Evolutionary conservation across 2,113 vertebrate genomes (phyloP).

Genomic region (Elachura formosa): DNA sequence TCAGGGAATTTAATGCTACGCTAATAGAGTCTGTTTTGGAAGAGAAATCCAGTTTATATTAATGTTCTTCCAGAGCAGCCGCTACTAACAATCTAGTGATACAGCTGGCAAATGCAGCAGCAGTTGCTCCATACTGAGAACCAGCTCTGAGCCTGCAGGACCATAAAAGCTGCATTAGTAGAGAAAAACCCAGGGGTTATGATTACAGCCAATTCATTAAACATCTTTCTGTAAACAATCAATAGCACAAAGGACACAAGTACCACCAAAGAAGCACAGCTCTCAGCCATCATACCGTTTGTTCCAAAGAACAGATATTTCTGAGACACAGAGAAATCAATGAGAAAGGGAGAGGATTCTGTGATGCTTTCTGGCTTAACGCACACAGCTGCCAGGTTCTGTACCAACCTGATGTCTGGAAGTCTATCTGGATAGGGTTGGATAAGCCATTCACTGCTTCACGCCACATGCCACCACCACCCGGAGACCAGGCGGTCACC

Average conservation of each 20-base stretch:
- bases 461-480: conserved; percentile 79
- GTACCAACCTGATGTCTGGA: conserved; percentile 85
- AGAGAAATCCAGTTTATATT: conserved; percentile 10
- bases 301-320: background rate
- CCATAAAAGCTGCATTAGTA: conserved; percentile 17
- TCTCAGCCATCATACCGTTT: background rate
- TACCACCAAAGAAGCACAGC: background rate
- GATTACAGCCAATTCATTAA: background rate
- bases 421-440: conserved; percentile 86
- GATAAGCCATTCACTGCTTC: conserved; percentile 78
- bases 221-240: conserved; percentile 3
- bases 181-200: background rate
- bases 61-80: background rate
- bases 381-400: background rate
- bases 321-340: background rate
- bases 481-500: conserved; percentile 86
- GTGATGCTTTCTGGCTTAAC: background rate
- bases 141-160: background rate
- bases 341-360: background rate
- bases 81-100: background rate
- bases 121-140: background rate
- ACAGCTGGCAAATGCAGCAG: background rate
- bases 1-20: background rate
- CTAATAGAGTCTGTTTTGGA: background rate
- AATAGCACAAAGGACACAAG: background rate